A percentile compares a stretch with the other conserved stretches of the same genome.
Conservation (phyloP, 1,140 invertebrate genomes). For the Aricia agestis region DNA sequence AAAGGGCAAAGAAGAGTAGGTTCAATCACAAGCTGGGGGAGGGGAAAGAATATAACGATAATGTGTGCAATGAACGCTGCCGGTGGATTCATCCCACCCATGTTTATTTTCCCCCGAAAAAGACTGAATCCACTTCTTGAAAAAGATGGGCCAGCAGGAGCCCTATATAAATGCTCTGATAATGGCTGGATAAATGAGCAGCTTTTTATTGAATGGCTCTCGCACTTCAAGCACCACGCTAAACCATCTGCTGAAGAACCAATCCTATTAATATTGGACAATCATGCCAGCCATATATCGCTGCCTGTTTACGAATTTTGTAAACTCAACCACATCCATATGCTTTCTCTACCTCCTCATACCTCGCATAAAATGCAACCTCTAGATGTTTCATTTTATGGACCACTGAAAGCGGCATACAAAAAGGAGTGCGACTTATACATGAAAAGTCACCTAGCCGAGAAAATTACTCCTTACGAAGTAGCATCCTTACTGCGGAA, state of each 20-base stretch:
- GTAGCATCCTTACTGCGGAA: too few species aligned
- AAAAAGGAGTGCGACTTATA: too few species aligned
- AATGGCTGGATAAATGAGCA: constrained; percentile 52
- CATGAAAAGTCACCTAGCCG: too few species aligned
- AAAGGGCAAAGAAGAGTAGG: constrained; percentile 39
- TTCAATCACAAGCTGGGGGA: constrained; percentile 47
- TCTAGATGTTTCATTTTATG: constrained; percentile 64
- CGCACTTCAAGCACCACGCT: constrained; percentile 56
- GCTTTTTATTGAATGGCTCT: constrained; percentile 55
- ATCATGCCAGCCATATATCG: constrained; percentile 57
- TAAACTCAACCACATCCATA: constrained; percentile 48
- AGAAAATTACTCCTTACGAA: too few species aligned
- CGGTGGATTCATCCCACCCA: constrained; percentile 50
- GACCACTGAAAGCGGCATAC: constrained; percentile 63
- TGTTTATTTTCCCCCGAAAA: constrained; percentile 57
- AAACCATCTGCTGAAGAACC: constrained; percentile 43
- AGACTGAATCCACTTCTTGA: constrained; percentile 39
- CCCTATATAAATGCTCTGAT: constrained; percentile 40
- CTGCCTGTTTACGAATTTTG: constrained; percentile 46
- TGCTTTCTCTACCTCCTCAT: constrained; percentile 71
- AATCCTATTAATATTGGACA: constrained; percentile 50
- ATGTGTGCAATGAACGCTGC: constrained; percentile 42
- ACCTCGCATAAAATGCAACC: constrained; percentile 70
- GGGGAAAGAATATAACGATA: constrained; percentile 45
- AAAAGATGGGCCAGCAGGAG: constrained; percentile 42